Base-by-base conservation (phyloP, 1,140 invertebrate genomes). In the Pseudomyrmex flavicornis region DNA sequence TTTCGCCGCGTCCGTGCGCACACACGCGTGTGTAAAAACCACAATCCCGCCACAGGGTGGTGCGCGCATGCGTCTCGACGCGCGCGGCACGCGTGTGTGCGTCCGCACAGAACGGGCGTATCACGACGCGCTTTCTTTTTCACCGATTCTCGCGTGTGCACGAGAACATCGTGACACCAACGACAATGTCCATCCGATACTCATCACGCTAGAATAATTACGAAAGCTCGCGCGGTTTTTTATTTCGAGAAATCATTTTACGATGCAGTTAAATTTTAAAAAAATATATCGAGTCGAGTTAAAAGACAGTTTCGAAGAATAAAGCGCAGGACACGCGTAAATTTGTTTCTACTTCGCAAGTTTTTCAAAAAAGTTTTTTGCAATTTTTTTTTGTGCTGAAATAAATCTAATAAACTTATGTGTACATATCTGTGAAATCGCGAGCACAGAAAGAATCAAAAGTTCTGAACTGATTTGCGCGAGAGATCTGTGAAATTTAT, bases 21-120 rank as follows among this genome's bases (percentile, higher is more conserved):
- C 75, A 69, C 13, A 69, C 63, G 69, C 50, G 56, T 61, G 56
- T 61, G 68, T 15, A 83, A 85, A 85, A 85, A 75, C 59, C 80
- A 70, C 59, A 79, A 65, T 83, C 65, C 75, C n/a, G 26, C 70
- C 70, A 50, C 69, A 74, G 59, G 69, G 76, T 54, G 61, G 7
- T 50, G 46, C 35, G 48, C 44, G 63, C 52, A 59, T 59, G 50
- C 58, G 48, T 48, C 52, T 65, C 22, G 10, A 22, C 13, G 54
- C 22, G 50, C 15, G 26, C 48, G 63, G 13, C 61, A 44, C 9
- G 52, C 35, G 66, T 13, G n/a, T 79, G 22, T 46, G 48, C 22
- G 54, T 15, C 8, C 22, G n/a, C 35, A 17, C 17, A 20, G 75
- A 56, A 46, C 56, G 56, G 46, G 70, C 26, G 15, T 58, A 74